Base-by-base conservation (phyloP, 2,888 invertebrate species). In the Pristionchus arcanus region DNA sequence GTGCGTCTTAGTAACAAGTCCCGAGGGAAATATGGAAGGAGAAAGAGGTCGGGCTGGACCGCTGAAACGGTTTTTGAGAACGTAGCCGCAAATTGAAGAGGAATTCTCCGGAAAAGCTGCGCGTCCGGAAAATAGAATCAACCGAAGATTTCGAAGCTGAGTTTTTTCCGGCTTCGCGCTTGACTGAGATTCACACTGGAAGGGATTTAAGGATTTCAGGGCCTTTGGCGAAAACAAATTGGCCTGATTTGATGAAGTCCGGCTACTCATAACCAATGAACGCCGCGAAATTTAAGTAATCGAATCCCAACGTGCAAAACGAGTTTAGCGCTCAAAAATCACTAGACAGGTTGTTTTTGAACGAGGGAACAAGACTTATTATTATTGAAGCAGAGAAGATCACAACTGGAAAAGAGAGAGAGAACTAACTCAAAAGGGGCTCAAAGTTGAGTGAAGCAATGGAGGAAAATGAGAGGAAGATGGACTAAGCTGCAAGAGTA, bases 401-500 rank as follows among this genome's bases (percentile, higher is more conserved):
- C 25, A 25, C 59, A 2, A 25, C 59, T 63, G 25, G n/a, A 63
- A n/a, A 63, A 63, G n/a, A 11, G 63, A 11, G n/a, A n/a, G 63
- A 63, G n/a, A 63, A 63, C n/a, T 63, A n/a, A 3, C 34, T 68
- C 34, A 19, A 68, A 68, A 34, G 37, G 37, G 74, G 25, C 74
- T 74, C 74, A 74, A 74, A 74, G 5, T 34, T 74, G 74, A 34
- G 66, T 66, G 66, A 71, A 71, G 31, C n/a, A 21, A 71, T 2
- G 71, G 71, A 71, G 21, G 28, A 9, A 74, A 74, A 74, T 74
- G 37, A 42, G 74, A 42, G 42, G 63, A 63, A 7, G 63, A 11
- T 37, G 74, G 19, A 21, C 25, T 74, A 37, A 37, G 74, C 74
- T 74, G 74, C 74, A 74, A 74, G 74, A 37, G 19, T 74, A 74